Evolutionary conservation across 2,113 vertebrate genomes (phyloP).

Genomic region (Chionodraco myersi): DNA sequence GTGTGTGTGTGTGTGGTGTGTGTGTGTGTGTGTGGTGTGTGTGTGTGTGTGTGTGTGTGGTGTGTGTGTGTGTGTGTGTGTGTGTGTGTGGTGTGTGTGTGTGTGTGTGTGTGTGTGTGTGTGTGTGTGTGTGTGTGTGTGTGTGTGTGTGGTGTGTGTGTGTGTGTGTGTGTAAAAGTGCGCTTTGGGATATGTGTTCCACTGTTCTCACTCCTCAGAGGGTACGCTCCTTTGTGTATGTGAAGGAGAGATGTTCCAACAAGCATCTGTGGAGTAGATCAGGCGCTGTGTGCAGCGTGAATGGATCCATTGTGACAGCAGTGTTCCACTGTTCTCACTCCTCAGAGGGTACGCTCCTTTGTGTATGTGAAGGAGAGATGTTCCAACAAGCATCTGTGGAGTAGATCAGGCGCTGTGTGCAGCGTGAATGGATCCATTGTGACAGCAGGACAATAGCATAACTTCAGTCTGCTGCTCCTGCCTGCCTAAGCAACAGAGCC

Average conservation of each 20-base stretch:
- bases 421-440: constrained; percentile 78
- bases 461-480: constrained; percentile 71
- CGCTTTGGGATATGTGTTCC: constrained; percentile 12
- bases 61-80: constrained; percentile 1
- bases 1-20: constrained; percentile 5
- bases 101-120: too few relatives aligned
- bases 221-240: constrained; percentile 36
- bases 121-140: too few relatives aligned
- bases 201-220: constrained; percentile 19
- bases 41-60: too few relatives aligned
- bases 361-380: constrained; percentile 52
- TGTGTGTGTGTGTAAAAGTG: constrained; percentile 8
- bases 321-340: constrained; percentile 44
- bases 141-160: neutral
- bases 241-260: constrained; percentile 64
- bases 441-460: constrained; percentile 78
- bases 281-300: constrained; percentile 62
- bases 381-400: constrained; percentile 75
- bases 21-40: too few relatives aligned
- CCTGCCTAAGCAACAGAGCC: constrained; percentile 42
- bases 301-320: constrained; percentile 77
- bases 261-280: constrained; percentile 77
- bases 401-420: constrained; percentile 67
- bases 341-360: constrained; percentile 26
- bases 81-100: too few relatives aligned